Evolutionary conservation across 2,113 vertebrate genomes (phyloP), one percentile per base, ranked within the genome.

Genomic region (Sardina pilchardus): DNA sequence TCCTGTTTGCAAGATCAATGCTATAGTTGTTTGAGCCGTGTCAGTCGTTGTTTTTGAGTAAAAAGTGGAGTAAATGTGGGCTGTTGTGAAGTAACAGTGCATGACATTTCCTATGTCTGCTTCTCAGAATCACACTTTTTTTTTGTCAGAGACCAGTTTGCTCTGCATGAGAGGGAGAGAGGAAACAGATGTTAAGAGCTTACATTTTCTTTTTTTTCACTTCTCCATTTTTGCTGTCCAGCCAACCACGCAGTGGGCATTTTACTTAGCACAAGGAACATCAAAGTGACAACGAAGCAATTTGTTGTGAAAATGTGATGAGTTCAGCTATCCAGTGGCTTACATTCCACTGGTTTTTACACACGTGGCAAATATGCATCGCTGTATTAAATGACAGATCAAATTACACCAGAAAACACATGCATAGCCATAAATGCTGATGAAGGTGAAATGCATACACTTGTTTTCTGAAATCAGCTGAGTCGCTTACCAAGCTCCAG

Each of bases 221-320:
- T 78, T 78, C 71, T 78, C 26, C 30, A 78, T 78, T 78, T 78
- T 36, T 4, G 14, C 71, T 16, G 34, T 39, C 71, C 71, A 78
- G 71, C 26, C 71, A 78, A 34, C 26, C 71, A 78, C 30, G 16
- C 71, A 78, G 71, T 36, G 30, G 71, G 34, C 71, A 36, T 78
- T 78, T 78, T 78, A 78, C 36, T 78, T 78, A 78, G 71, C 16
- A 78, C 30, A 78, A 39, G 71, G 71, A 78, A 78, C 71, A 78
- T 78, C 12, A 78, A 34, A 39, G 71, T 78, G 71, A 39, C 71
- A 78, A 78, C 71, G 12, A 78, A 78, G 71, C 30, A 78, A 78
- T 78, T 78, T 78, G 71, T 78, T 78, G 71, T 78, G 71, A 78
- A 78, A 78, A 78, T 78, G 71, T 78, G 71, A 78, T 78, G 71